Evolutionary conservation across 2,113 vertebrate species (phyloP).

Genomic region (Macrotis lagotis): DNA sequence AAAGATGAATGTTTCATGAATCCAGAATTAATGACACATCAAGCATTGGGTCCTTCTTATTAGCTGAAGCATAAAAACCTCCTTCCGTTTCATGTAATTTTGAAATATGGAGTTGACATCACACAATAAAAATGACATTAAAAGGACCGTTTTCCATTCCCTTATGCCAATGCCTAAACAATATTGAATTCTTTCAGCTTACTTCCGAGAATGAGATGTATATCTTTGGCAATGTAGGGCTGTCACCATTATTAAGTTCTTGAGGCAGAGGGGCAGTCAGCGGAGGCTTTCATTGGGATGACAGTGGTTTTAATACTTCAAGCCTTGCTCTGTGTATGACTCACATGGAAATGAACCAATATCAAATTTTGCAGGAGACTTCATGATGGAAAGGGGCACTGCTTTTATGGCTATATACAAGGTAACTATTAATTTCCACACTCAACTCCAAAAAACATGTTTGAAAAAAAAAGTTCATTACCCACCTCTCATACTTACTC

Average conservation of each 20-base stretch:
- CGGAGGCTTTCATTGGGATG: neutral
- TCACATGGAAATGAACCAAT: neutral
- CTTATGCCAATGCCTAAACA: neutral
- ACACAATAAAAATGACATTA: constrained; percentile 12
- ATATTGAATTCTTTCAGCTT: constrained; percentile 6
- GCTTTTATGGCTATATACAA: neutral
- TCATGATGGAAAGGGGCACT: neutral
- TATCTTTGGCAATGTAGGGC: neutral
- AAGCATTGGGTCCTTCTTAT: neutral
- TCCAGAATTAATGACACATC: neutral
- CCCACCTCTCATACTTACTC: neutral
- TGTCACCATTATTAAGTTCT: neutral
- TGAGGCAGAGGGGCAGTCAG: neutral
- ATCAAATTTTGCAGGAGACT: neutral
- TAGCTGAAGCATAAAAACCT: neutral
- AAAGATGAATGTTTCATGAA: neutral
- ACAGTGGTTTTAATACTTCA: neutral
- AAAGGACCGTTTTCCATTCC: neutral
- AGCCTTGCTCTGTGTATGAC: neutral
- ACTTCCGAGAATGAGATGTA: neutral
- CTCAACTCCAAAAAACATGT: neutral
- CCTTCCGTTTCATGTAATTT: neutral
- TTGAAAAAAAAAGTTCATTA: neutral
- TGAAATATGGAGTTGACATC: constrained; percentile 5
- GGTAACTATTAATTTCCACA: neutral